Evolutionary conservation across 2,888 invertebrate species (phyloP).

Genomic region (Elgonia sp.): DNA sequence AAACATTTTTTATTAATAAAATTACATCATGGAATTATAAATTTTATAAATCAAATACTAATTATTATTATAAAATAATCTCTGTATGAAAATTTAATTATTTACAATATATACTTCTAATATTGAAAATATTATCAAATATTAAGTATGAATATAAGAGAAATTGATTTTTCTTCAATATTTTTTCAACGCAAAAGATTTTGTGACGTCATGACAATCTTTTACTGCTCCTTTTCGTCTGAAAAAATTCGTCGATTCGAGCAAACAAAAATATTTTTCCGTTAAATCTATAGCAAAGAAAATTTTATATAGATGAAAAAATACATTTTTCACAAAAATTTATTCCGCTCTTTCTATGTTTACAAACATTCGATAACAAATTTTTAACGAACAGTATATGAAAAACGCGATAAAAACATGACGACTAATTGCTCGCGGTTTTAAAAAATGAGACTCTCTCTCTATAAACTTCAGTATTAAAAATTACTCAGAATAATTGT

Average conservation of each 20-base stretch:
- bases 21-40: no score
- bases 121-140: no score
- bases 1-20: no score
- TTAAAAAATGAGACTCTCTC: background rate
- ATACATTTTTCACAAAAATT: background rate
- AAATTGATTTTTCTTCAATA: background rate
- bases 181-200: background rate
- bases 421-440: background rate
- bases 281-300: background rate
- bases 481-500: conserved; percentile 2
- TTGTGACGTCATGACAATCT: conserved; percentile 1
- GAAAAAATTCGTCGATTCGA: background rate
- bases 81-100: no score
- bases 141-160: background rate
- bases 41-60: no score
- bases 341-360: background rate
- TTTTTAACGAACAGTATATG: no score
- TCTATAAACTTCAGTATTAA: background rate
- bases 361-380: background rate
- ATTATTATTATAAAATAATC: no score
- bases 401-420: background rate
- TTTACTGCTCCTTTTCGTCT: background rate
- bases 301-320: background rate
- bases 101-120: no score
- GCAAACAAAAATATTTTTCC: conserved; percentile 10